Evolutionary conservation across 37 sponge, comb jelly and placozoan genomes (phyloP).

Genomic region (Aplysina aerophoba): DNA sequence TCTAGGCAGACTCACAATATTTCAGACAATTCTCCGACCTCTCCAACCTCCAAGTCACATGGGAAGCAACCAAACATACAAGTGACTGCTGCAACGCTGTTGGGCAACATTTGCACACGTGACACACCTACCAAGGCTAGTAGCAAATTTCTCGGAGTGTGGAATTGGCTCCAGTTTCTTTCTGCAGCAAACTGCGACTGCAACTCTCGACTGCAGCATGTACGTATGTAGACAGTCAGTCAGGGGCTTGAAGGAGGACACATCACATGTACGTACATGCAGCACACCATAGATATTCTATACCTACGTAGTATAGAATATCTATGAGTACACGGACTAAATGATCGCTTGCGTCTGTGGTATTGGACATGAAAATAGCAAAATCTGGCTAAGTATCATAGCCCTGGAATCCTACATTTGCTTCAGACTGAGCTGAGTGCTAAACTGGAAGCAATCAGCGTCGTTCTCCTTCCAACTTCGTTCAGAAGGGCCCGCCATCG

Average conservation of each 20-base stretch:
- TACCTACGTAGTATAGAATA: no score
- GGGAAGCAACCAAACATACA: background rate
- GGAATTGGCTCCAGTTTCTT: constrained; percentile 70
- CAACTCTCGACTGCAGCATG: constrained; percentile 44
- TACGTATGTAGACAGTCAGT: background rate
- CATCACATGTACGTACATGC: background rate
- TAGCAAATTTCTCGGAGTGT: constrained; percentile 70
- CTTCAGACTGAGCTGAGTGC: constrained; percentile 46
- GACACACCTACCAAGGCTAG: constrained; percentile 56
- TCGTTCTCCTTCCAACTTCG: no score
- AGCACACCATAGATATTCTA: no score
- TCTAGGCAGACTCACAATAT: constrained; percentile 67
- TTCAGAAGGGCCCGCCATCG: no score
- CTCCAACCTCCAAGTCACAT: constrained; percentile 59
- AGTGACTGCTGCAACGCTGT: background rate
- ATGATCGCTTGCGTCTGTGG: no score
- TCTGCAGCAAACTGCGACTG: constrained; percentile 66
- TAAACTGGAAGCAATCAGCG: constrained; percentile 26
- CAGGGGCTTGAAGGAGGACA: background rate
- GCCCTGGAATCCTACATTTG: constrained; percentile 38
- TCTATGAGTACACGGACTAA: no score
- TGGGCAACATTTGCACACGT: no score
- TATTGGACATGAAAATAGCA: background rate
- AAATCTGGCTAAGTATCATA: background rate
- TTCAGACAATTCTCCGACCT: constrained; percentile 83